These are phyloP conservation scores for Fulica atra DNA, from an alignment of 2,113 vertebrate genomes.

Conservation along the genomic window DNA sequence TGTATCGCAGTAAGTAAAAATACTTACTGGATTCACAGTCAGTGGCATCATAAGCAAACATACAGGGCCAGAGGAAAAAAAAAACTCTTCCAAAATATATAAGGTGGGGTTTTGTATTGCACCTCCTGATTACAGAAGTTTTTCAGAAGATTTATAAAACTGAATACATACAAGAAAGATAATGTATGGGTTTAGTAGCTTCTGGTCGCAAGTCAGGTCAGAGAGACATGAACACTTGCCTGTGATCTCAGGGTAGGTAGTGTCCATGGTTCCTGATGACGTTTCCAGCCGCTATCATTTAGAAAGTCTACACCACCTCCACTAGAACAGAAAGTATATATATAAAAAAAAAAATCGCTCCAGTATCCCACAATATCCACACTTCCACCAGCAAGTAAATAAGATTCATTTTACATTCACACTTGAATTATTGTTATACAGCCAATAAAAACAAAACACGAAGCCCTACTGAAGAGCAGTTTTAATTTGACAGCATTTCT, in stretches of 20 bases:
- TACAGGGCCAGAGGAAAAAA: not conserved
- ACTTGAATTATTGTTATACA: conserved; percentile 21
- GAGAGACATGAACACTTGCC: not conserved
- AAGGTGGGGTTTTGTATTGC: not conserved
- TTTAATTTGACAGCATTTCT: conserved; percentile 65
- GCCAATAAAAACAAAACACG: conserved; percentile 57
- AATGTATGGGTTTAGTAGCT: not conserved
- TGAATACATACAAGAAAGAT: not conserved
- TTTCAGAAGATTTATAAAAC: not conserved
- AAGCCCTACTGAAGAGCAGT: conserved; percentile 43
- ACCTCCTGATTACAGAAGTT: not conserved
- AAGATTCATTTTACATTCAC: conserved; percentile 50
- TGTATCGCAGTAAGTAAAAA: not conserved
- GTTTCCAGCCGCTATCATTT: not conserved
- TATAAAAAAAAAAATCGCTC: not conserved
- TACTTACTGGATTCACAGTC: not conserved
- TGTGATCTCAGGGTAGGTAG: not conserved
- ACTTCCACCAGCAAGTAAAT: conserved; percentile 51
- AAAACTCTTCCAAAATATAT: not conserved
- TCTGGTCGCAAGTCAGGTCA: not conserved
- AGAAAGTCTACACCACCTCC: not conserved
- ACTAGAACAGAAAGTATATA: not conserved
- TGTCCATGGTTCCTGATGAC: not conserved
- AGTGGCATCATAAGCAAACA: not conserved
- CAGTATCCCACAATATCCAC: not conserved